A percentile compares a stretch with the other conserved stretches of the same genome.
These are phyloP conservation scores for Hippocampus guttulatus DNA, from an alignment of 2,113 vertebrate genomes.

Conservation along the genomic window DNA sequence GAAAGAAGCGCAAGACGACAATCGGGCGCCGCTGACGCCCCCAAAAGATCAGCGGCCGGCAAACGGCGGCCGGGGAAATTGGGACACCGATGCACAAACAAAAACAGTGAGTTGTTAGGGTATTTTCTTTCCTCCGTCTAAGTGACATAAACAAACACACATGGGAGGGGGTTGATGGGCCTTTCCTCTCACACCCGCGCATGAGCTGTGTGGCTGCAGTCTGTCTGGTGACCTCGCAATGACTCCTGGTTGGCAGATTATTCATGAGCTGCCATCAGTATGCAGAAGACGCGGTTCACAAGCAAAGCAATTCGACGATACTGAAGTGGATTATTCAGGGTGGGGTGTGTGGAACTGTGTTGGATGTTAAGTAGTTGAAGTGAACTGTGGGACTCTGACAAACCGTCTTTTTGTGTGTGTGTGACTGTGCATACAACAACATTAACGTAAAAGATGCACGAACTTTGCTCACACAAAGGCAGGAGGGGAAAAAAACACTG, in stretches of 20 bases:
- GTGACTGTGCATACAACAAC: neutral
- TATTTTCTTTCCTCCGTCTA: constrained; percentile 28
- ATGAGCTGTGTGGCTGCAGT: constrained; percentile 51
- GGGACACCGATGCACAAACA: constrained; percentile 35
- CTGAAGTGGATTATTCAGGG: neutral
- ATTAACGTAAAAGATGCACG: neutral
- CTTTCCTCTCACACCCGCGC: constrained; percentile 8
- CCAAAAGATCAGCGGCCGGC: too few species aligned
- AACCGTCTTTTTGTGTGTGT: neutral
- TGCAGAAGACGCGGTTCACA: constrained; percentile 89
- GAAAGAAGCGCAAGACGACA: too few species aligned
- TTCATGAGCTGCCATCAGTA: constrained; percentile 91
- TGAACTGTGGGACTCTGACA: neutral
- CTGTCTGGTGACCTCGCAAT: constrained; percentile 91
- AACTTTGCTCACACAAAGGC: neutral
- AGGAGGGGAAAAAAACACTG: neutral
- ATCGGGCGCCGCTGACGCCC: too few species aligned
- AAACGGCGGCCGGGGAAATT: too few species aligned
- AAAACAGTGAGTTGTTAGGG: constrained; percentile 38
- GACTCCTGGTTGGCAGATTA: constrained; percentile 89
- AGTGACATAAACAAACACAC: constrained; percentile 27
- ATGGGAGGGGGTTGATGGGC: neutral
- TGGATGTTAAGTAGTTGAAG: neutral
- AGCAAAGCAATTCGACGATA: constrained; percentile 49
- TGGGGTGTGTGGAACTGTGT: neutral